Conservation (phyloP, 2,888 invertebrate species). For the Cheiracanthium punctorium region DNA sequence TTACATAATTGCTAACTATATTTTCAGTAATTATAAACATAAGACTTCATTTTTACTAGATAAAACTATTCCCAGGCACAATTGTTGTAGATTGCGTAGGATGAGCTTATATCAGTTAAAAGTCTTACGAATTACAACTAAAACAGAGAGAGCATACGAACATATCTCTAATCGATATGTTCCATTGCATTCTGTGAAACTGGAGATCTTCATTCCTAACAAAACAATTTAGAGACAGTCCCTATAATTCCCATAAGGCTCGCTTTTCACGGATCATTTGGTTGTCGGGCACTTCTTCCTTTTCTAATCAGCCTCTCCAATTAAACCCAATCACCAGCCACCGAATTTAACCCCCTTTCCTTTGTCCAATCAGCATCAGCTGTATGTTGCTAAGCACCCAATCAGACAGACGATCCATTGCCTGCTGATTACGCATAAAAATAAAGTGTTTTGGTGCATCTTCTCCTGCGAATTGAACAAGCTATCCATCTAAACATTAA, state of each 20-base stretch:
- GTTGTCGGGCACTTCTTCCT: conserved; percentile 23
- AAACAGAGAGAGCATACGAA: too few species aligned
- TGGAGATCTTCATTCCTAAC: not conserved
- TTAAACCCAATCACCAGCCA: conserved; percentile 24
- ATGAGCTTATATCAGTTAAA: too few species aligned
- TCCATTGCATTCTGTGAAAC: too few species aligned
- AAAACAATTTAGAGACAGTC: not conserved
- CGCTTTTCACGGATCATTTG: conserved; percentile 31
- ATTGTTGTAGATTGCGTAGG: too few species aligned
- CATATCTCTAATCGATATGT: too few species aligned
- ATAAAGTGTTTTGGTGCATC: not conserved
- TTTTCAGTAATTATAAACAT: too few species aligned
- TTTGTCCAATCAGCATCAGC: conserved; percentile 21
- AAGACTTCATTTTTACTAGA: too few species aligned
- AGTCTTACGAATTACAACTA: too few species aligned
- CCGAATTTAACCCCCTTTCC: conserved; percentile 15
- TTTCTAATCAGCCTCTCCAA: conserved; percentile 31
- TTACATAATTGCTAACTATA: too few species aligned
- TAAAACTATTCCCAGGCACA: too few species aligned
- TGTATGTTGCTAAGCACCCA: not conserved
- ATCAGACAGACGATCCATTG: conserved; percentile 3
- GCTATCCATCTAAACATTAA: not conserved
- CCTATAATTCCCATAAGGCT: conserved; percentile 18
- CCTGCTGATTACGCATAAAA: conserved; percentile 12
- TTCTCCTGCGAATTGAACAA: not conserved